Evolutionary conservation across 2,888 invertebrate species (phyloP), one percentile per base, ranked within the genome.

Genomic region (Caenorhabditis sulstoni): DNA sequence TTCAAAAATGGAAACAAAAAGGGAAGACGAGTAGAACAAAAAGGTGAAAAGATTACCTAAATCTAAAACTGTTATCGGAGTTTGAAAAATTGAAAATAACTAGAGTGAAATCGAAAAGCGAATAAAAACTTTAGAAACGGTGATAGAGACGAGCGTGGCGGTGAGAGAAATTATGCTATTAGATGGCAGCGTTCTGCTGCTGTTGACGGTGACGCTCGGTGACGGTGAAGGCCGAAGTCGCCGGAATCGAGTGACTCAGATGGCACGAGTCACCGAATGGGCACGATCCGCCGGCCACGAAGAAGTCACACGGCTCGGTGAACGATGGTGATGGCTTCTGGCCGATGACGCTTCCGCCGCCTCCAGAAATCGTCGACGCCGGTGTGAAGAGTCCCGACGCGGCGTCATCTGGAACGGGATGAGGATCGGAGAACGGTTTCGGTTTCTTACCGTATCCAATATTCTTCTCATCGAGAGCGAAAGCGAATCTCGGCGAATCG

Each of bases 241-340:
- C 22, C 23, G 45, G 35, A 22, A 55, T 39, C 29, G 61, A 49
- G 22, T 79, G 78, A 8, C 58, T 62, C 50, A 64, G 35, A n/a
- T 67, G 37, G 18, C 80, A 80, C 4, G 53, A 50, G 20, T 80
- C 76, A 14, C 80, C 80, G 37, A 75, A 75, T 23, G 80, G 80
- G 35, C 80, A 80, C 1, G 66, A 64, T n/a, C 75, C 80, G 14
- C 49, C 59, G 35, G 70, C 58, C 3, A 64, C 64, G 57, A 65
- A 74, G 50, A 79, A 79, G 47, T 70, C 65, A 37, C 79, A 79
- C 12, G n/a, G 50, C 37, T 74, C 68, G 57, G 57, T 55, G 49
- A 71, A 71, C 9, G 70, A 47, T 12, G 71, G 68, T 7, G 29
- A 29, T 7, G 29, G 4, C 29, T 29, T 29, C 29, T 29, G 29